These are phyloP conservation scores for Phaenicophaeus curvirostris DNA, from an alignment of 2,797 vertebrate genomes.

Conservation along the genomic window DNA sequence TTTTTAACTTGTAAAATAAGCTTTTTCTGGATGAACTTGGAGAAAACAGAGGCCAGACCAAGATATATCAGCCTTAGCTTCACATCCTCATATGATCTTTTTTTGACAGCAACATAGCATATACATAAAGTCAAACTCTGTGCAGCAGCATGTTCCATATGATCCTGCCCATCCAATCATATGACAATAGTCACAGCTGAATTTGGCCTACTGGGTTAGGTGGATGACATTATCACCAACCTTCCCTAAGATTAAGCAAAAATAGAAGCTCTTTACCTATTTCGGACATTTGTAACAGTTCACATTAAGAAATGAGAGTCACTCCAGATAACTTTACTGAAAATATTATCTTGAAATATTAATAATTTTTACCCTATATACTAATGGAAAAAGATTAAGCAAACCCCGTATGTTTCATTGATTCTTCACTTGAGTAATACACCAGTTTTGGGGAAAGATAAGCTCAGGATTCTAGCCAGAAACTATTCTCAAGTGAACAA, in stretches of 20 bases:
- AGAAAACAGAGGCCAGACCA: not conserved
- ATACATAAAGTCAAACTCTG: not conserved
- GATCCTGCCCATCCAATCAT: not conserved
- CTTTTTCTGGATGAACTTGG: not conserved
- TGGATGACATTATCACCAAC: not conserved
- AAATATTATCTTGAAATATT: not conserved
- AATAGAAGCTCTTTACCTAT: not conserved
- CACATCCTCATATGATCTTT: not conserved
- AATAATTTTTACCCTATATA: not conserved
- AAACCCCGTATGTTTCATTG: not conserved
- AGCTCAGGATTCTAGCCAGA: constrained; percentile 2
- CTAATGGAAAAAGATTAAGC: not conserved
- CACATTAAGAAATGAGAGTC: not conserved
- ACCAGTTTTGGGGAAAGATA: not conserved
- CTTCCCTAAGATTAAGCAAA: not conserved
- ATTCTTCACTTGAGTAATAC: not conserved
- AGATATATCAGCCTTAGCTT: not conserved
- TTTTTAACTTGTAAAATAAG: not conserved
- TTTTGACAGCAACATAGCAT: not conserved
- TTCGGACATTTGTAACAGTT: not conserved
- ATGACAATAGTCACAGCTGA: not conserved
- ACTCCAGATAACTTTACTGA: not conserved
- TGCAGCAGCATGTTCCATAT: not conserved
- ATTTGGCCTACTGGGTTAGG: not conserved
- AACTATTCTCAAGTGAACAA: not conserved